Conservation (phyloP, 2,113 vertebrate genomes). For the Podiceps cristatus region DNA sequence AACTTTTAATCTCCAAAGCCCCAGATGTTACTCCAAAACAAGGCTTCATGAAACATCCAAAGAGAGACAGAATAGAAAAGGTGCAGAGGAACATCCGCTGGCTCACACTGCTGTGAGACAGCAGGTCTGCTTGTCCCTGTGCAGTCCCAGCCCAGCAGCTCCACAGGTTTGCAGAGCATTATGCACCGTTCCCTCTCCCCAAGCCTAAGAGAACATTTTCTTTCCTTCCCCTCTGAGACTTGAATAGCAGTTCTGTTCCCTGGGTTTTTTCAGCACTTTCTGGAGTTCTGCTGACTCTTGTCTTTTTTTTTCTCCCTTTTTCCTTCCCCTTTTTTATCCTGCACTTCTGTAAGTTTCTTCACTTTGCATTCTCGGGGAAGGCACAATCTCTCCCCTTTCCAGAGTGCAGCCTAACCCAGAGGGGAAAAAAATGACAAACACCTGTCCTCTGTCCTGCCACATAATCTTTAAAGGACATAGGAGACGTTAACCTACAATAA, state of each 20-base stretch:
- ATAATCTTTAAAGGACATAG: background rate
- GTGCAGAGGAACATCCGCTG: background rate
- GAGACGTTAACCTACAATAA: background rate
- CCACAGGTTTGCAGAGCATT: background rate
- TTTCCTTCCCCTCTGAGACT: background rate
- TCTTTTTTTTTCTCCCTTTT: background rate
- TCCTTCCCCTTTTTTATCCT: background rate
- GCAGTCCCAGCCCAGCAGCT: background rate
- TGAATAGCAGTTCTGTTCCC: background rate
- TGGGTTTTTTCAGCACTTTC: background rate
- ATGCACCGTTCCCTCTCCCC: accelerated
- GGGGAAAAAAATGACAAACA: background rate
- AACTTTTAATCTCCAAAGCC: background rate
- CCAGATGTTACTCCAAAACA: background rate
- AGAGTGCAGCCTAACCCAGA: background rate
- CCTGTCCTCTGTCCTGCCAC: background rate
- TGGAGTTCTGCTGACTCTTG: background rate
- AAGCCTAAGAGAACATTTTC: background rate
- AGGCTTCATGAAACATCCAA: background rate
- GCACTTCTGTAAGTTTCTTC: background rate
- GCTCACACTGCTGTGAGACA: accelerated
- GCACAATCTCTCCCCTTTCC: background rate
- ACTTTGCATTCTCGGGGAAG: background rate
- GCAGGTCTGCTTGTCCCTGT: accelerated
- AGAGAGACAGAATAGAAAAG: background rate